Conservation (phyloP, 2,113 vertebrate genomes). For the Aldabrachelys gigantea region DNA sequence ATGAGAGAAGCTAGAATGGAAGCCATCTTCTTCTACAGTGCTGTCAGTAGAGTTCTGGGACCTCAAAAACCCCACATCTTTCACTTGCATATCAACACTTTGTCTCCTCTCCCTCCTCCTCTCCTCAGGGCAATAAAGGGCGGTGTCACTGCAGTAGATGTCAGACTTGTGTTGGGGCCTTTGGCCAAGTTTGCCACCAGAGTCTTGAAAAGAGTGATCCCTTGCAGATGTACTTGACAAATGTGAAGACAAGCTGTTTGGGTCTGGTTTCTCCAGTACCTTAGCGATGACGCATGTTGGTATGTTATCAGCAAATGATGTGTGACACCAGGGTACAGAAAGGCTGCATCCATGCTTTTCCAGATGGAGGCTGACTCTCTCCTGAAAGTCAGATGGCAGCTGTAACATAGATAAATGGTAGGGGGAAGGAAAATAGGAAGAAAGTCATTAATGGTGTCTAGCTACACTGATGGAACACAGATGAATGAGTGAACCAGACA, state of each 20-base stretch:
- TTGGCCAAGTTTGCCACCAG: constrained; percentile 80
- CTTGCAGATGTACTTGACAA: constrained; percentile 83
- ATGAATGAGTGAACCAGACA: not conserved
- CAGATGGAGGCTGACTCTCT: constrained; percentile 89
- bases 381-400: constrained; percentile 92
- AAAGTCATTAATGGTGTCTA: not conserved
- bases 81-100: constrained; percentile 86
- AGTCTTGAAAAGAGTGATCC: constrained; percentile 79
- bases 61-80: constrained; percentile 81
- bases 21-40: constrained; percentile 87
- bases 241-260: constrained; percentile 85
- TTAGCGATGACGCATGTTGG: constrained; percentile 89
- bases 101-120: constrained; percentile 85
- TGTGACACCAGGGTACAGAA: constrained; percentile 82
- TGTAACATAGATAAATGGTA: constrained; percentile 63
- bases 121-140: constrained; percentile 93
- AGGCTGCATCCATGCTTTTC: constrained; percentile 86
- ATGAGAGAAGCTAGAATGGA: constrained; percentile 85
- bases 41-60: constrained; percentile 91
- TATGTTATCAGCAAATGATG: constrained; percentile 87
- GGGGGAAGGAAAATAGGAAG: not conserved
- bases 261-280: constrained; percentile 91
- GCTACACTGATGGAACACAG: not conserved
- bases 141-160: constrained; percentile 93
- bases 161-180: constrained; percentile 87